These are phyloP conservation scores for Schizopygopsis pylzovi DNA, from an alignment of 2,797 vertebrate species.

Conservation along the genomic window DNA sequence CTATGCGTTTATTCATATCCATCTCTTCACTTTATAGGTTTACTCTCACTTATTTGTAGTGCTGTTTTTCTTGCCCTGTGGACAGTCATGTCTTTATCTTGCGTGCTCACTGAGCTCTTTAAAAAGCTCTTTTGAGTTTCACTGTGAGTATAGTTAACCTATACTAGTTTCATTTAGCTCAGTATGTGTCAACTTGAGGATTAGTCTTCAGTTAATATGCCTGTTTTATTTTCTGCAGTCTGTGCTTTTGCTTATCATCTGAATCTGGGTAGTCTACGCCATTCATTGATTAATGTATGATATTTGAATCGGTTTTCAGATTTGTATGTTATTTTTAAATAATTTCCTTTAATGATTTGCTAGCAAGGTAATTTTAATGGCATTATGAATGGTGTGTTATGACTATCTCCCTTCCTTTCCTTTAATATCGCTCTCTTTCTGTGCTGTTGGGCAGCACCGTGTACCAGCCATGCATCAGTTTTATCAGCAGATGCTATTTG, in stretches of 20 bases:
- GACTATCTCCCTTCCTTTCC: constrained; percentile 36
- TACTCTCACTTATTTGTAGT: constrained; percentile 26
- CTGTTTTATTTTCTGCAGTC: constrained; percentile 62
- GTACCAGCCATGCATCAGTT: constrained; percentile 58
- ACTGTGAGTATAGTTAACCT: constrained; percentile 37
- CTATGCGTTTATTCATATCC: constrained; percentile 25
- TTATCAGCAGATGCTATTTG: constrained; percentile 67
- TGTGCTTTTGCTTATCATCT: constrained; percentile 61
- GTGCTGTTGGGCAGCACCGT: constrained; percentile 60
- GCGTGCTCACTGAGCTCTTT: not conserved
- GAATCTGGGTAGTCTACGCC: not conserved
- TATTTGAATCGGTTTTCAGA: not conserved
- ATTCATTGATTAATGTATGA: constrained; percentile 30
- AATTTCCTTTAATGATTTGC: not conserved
- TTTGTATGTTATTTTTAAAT: not conserved
- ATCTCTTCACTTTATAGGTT: constrained; percentile 24
- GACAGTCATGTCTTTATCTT: constrained; percentile 3
- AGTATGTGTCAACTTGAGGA: constrained; percentile 9
- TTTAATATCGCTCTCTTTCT: constrained; percentile 49
- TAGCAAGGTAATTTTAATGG: not conserved
- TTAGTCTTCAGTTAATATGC: constrained; percentile 53
- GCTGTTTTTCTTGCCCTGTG: constrained; percentile 5
- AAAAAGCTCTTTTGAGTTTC: constrained; percentile 50
- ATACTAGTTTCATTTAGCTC: not conserved
- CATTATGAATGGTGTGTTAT: constrained; percentile 35